Evolutionary conservation across 2,113 vertebrate species (phyloP), one percentile per base, ranked within the genome.

Genomic region (Equus quagga): DNA sequence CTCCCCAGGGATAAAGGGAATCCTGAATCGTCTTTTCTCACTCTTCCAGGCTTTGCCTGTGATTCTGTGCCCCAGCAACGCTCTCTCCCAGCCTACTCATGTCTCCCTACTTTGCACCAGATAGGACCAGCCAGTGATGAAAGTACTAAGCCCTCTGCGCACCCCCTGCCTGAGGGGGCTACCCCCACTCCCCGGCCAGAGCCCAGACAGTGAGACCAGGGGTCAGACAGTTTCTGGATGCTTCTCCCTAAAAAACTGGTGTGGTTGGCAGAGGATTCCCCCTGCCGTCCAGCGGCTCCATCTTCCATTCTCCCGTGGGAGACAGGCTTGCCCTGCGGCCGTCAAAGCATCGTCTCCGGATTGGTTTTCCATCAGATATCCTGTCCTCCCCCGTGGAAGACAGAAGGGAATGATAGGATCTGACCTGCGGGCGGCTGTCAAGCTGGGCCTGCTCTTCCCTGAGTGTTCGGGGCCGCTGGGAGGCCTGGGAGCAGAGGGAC

Each of bases 301-400:
- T 73, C 49, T 24, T 33, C 73, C 5, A 1, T 56, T 28, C 49
- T 18, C 2, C 1, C 36, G 12, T 0, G 0, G 82, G 46, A 36
- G 67, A 49, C 31, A 54, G 73, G 54, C 79, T 41, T 75, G 31
- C 84, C 89, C 89, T 9, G 8, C 0, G 11, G 93, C 46, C 5
- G 44, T 78, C 67, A 12, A 17, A 78, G 73, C 21, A 0, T 73
- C 69, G 62, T 89, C 89, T 94, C 31, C 1, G 7, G 78, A 70
- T 72, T 10, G 13, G 67, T 70, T 98, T 96, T 96, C 92, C 76
- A 88, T 93, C 97, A 97, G 92, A 97, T 93, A 97, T 65, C 41
- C 58, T 1, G 26, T 41, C 78, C 76, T 89, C 64, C n/a, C 72
- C 80, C 0, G 3, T 54, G 65, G 93, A 85, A 81, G 92, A 72